A percentile compares a stretch with the other conserved stretches of the same genome.
Conservation (phyloP, 2,888 invertebrate species). For the Apoderus coryli region DNA sequence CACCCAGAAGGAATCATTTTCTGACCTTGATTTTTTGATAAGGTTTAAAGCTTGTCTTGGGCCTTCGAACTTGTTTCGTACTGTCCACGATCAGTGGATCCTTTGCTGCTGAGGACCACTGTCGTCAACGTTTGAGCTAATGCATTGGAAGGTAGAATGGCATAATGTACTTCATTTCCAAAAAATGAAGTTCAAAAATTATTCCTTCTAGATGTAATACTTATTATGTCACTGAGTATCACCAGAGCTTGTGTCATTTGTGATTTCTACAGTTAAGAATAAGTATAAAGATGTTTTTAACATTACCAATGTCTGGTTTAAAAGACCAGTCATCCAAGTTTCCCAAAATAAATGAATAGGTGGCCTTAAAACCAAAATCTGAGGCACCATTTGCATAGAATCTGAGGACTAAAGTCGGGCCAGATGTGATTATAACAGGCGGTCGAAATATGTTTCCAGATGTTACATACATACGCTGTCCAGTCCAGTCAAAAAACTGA, state of each 20-base stretch:
- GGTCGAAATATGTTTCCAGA: conserved; percentile 54
- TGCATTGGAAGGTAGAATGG: no score
- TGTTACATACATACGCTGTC: conserved; percentile 47
- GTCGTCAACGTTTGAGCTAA: no score
- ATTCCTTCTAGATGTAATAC: no score
- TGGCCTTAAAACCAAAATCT: conserved; percentile 49
- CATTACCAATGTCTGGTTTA: conserved; percentile 20
- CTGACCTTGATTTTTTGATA: no score
- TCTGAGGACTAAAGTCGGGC: conserved; percentile 45
- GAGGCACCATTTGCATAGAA: conserved; percentile 59
- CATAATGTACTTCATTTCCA: no score
- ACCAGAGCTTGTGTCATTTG: no score
- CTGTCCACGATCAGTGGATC: no score
- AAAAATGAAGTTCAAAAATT: not conserved
- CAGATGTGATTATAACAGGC: conserved; percentile 47
- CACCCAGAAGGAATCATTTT: no score
- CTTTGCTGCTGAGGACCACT: no score
- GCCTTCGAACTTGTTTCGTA: no score
- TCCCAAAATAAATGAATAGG: conserved; percentile 29
- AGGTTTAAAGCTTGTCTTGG: no score
- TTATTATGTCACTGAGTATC: no score
- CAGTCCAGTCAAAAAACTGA: conserved; percentile 53
- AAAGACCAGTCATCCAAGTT: conserved; percentile 17
- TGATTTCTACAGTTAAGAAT: conserved; percentile 4
- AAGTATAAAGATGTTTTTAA: conserved; percentile 2